Conservation (phyloP, 1,140 invertebrate species). For the Parasteatoda tepidariorum region DNA sequence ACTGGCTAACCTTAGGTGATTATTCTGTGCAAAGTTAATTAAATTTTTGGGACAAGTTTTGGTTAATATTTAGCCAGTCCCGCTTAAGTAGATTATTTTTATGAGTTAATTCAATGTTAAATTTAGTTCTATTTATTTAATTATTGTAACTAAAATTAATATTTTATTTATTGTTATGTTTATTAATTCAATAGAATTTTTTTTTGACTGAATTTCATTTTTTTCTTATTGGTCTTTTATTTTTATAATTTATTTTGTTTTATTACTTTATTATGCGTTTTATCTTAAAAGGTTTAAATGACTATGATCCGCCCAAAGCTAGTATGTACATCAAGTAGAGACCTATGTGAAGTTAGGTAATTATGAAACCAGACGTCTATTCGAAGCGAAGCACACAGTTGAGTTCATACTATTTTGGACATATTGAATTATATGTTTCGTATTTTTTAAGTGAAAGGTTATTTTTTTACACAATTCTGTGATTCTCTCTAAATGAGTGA, state of each 20-base stretch:
- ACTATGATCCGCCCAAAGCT: slow-evolving; percentile 22
- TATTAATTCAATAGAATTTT: too few relatives aligned
- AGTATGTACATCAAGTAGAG: slow-evolving; percentile 9
- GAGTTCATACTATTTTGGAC: too few relatives aligned
- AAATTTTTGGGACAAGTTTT: too few relatives aligned
- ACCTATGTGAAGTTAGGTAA: slow-evolving; percentile 36
- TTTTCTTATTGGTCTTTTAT: too few relatives aligned
- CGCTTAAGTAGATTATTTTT: too few relatives aligned
- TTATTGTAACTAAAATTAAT: background rate
- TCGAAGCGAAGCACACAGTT: too few relatives aligned
- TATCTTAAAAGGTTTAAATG: background rate
- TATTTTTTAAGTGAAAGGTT: slow-evolving; percentile 17
- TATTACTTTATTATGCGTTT: background rate
- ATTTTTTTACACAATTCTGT: slow-evolving; percentile 37
- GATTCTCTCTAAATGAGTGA: background rate
- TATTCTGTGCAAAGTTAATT: too few relatives aligned
- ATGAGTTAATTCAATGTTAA: too few relatives aligned
- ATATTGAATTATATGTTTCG: slow-evolving; percentile 16
- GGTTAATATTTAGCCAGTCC: too few relatives aligned
- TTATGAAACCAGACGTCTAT: slow-evolving; percentile 44
- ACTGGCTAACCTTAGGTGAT: too few relatives aligned
- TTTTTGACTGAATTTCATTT: background rate
- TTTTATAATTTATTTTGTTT: slow-evolving; percentile 10
- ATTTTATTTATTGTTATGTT: background rate
- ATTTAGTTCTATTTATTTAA: too few relatives aligned